These are phyloP conservation scores for Cichladusa arquata DNA, from an alignment of 2,113 vertebrate genomes.

Conservation along the genomic window DNA sequence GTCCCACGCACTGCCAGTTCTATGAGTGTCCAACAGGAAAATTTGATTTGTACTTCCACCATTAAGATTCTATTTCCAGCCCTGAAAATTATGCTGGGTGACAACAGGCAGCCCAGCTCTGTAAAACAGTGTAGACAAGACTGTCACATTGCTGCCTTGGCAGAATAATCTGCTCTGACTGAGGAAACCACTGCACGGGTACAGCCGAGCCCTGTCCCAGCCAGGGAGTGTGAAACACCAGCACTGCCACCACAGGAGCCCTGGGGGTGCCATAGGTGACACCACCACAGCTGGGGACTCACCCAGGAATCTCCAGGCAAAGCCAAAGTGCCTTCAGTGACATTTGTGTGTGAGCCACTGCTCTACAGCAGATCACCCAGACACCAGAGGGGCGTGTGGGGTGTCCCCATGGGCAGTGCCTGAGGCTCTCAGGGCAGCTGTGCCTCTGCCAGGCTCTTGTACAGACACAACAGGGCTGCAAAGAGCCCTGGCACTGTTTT, in stretches of 20 bases:
- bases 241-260: background rate
- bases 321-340: background rate
- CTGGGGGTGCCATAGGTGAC: background rate
- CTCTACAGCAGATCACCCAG: background rate
- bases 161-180: conserved; percentile 2
- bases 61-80: conserved; percentile 5
- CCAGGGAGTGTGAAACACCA: background rate
- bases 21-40: background rate
- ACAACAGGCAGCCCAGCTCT: background rate
- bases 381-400: rapidly evolving
- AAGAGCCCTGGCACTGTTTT: background rate
- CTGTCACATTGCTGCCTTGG: background rate
- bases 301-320: background rate
- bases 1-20: background rate
- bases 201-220: background rate
- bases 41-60: conserved; percentile 17
- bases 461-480: background rate
- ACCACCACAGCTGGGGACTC: background rate
- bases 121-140: conserved; percentile 7
- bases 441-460: background rate
- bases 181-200: background rate
- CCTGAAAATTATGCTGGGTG: conserved; percentile 2
- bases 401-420: too few species aligned
- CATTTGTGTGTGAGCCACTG: background rate
- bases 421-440: rapidly evolving